Base-by-base conservation (phyloP, 2,113 vertebrate species). In the Ctenomys sociabilis region DNA sequence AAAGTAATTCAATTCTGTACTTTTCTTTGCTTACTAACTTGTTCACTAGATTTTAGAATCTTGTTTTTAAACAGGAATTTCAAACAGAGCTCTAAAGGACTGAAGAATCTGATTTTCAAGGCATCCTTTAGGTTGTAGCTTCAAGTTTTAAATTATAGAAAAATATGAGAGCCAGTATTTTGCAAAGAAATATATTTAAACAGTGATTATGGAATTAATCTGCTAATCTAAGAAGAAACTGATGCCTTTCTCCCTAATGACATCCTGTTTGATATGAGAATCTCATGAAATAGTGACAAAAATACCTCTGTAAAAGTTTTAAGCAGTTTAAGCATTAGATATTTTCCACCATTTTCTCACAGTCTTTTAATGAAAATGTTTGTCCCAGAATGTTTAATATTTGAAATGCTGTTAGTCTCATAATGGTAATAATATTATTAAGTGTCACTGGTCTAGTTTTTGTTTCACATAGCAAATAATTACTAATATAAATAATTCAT, bases 321-420 rank as follows among this genome's bases (percentile, higher is more conserved):
- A 75, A 89, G 80, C n/a, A 75, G 84, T 94, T 90, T 92, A 94
- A 81, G 87, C 19, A 57, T 19, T 73, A 19, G 19, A 86, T 82
- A 4, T 66, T 11, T 73, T 86, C 61, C 43, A 87, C 72, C 3
- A 52, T 92, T 95, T 96, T 81, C 35, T 52, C 37, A 72, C 12
- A 61, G 43, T 61, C 1, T 92, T 86, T 85, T 77, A 81, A 75
- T 49, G 89, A 91, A 97, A 97, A 91, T 57, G 83, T 64, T 93
- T 95, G 22, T 86, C 16, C 85, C 37, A 88, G 49, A 89, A 85
- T 85, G 21, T 88, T 96, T 85, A 87, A 37, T 57, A 93, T 24
- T 45, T 88, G 21, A 88, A 82, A 1, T 81, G 26, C 87, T 77
- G 10, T 91, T 91, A 26, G 1, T 22, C 57, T 92, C 61, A 70